Percentiles rank a stretch among this genome's conserved stretches.
These are phyloP conservation scores for Pelodytes ibericus DNA, from an alignment of 2,797 vertebrate genomes.

Conservation along the genomic window DNA sequence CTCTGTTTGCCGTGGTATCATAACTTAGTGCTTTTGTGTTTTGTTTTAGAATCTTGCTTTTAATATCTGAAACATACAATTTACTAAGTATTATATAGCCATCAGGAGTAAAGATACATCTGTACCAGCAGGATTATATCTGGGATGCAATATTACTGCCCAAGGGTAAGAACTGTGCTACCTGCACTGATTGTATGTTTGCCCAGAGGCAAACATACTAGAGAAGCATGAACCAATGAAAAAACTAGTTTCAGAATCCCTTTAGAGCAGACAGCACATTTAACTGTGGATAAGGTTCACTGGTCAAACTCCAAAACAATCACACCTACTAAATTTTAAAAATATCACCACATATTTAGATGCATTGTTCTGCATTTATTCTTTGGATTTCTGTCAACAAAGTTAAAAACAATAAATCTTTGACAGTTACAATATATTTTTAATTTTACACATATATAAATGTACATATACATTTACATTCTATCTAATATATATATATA, in stretches of 20 bases:
- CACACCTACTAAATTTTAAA: background rate
- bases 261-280: background rate
- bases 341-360: background rate
- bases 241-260: background rate
- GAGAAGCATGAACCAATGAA: background rate
- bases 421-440: no score
- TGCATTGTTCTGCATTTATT: background rate
- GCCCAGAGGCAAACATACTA: background rate
- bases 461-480: no score
- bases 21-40: no score
- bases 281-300: background rate
- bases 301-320: background rate
- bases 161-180: background rate
- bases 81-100: background rate
- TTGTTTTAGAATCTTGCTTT: no score
- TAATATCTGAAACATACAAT: no score
- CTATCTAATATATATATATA: no score
- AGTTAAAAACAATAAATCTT: no score
- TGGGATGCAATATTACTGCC: background rate
- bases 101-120: background rate
- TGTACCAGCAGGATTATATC: background rate
- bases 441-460: no score
- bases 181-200: background rate
- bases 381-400: background rate
- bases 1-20: no score